Conservation (phyloP, 2,113 vertebrate genomes). For the Paramisgurnus dabryanus region DNA sequence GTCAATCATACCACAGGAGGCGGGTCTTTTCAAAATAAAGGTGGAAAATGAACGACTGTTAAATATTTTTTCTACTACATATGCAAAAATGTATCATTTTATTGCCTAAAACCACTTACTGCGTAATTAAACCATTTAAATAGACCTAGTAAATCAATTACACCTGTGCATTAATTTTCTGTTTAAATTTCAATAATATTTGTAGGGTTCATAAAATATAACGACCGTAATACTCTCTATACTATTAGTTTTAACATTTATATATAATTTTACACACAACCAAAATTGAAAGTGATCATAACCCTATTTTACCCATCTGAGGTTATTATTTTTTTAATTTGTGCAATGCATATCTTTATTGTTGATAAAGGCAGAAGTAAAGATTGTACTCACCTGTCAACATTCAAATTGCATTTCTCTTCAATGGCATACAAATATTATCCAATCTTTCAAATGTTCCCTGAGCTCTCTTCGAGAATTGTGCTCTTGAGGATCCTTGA, state of each 20-base stretch:
- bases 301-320: neutral
- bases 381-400: constrained; percentile 47
- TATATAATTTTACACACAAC: neutral
- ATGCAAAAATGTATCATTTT: neutral
- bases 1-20: constrained; percentile 1
- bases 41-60: neutral
- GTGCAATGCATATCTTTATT: constrained; percentile 30
- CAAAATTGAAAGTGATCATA: neutral
- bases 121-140: neutral
- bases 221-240: neutral
- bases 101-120: neutral
- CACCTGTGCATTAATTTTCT: too few relatives aligned
- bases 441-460: constrained; percentile 40
- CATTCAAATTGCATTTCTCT: constrained; percentile 28
- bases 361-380: neutral
- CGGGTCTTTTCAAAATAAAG: neutral
- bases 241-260: neutral
- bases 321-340: neutral
- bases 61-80: neutral
- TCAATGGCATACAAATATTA: constrained; percentile 40
- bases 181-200: too few relatives aligned
- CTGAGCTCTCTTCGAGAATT: constrained; percentile 44
- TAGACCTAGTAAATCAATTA: neutral
- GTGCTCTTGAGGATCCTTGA: constrained; percentile 68
- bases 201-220: neutral